Conservation (phyloP, 2,888 invertebrate genomes). For the Leptopilina syphax region DNA sequence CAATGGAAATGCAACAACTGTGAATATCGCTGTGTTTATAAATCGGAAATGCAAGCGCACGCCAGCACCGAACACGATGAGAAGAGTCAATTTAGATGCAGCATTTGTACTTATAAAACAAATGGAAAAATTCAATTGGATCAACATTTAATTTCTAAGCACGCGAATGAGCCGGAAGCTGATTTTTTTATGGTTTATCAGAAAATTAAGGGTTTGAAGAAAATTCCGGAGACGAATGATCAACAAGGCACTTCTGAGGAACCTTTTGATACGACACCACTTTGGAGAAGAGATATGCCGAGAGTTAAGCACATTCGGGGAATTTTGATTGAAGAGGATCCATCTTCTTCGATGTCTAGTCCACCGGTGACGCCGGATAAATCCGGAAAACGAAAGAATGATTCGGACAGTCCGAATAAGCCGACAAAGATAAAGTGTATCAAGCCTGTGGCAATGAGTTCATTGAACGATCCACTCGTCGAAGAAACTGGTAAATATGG, state of each 20-base stretch:
- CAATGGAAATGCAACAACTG: constrained; percentile 86
- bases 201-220: constrained; percentile 72
- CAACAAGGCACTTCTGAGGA: constrained; percentile 60
- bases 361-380: background rate
- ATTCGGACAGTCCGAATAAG: constrained; percentile 28
- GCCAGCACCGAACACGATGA: constrained; percentile 81
- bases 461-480: background rate
- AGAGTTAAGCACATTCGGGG: constrained; percentile 81
- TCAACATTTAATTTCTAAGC: constrained; percentile 81
- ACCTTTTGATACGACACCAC: constrained; percentile 79
- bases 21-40: constrained; percentile 80
- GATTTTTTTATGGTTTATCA: constrained; percentile 78
- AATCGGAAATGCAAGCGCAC: constrained; percentile 81
- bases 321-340: constrained; percentile 74
- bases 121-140: constrained; percentile 79
- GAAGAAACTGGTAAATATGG: constrained; percentile 60
- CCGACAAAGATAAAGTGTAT: constrained; percentile 34
- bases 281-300: constrained; percentile 81
- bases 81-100: constrained; percentile 85
- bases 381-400: constrained; percentile 41
- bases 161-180: constrained; percentile 76
- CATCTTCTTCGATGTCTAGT: constrained; percentile 32
- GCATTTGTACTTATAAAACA: constrained; percentile 81
- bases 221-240: constrained; percentile 65
- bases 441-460: background rate